phyloP scores from a whole-genome alignment of 2,888 invertebrate genomes.

The Lasioglossum figueresi region DNA sequence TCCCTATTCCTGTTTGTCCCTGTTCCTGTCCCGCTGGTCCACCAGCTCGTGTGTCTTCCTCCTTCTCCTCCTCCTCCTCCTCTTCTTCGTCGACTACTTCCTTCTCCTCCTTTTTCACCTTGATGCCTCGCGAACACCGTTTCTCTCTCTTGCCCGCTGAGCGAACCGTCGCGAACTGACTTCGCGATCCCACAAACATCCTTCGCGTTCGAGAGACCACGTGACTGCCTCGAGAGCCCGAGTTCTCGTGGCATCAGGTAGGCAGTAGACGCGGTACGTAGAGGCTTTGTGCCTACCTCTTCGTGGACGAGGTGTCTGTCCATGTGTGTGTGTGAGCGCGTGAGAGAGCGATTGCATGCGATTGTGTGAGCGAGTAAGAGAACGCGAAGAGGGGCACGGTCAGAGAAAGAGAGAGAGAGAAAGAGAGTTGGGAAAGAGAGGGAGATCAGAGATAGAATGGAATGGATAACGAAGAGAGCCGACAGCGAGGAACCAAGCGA shows the following conservation, averaged over 20 bases:
- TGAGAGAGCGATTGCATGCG: background rate
- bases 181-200: conserved; percentile 80
- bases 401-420: background rate
- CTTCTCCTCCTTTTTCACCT: background rate
- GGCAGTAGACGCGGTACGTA: conserved; percentile 51
- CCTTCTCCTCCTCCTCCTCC: background rate
- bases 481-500: background rate
- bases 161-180: conserved; percentile 79
- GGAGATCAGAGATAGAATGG: conserved; percentile 3
- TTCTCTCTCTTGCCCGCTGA: conserved; percentile 70
- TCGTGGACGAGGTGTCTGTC: conserved; percentile 2
- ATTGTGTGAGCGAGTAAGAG: conserved; percentile 14
- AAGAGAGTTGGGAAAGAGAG: background rate
- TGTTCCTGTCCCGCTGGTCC: conserved; percentile 31
- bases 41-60: conserved; percentile 29
- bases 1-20: conserved; percentile 3
- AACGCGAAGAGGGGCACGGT: conserved; percentile 6
- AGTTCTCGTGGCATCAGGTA: conserved; percentile 77
- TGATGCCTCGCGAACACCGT: conserved; percentile 14
- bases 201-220: conserved; percentile 79
- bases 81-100: conserved; percentile 19
- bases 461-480: conserved; percentile 9
- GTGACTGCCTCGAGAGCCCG: conserved; percentile 77
- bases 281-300: conserved; percentile 43
- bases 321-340: background rate